A percentile compares a stretch with the other conserved stretches of the same genome.
phyloP scores from a whole-genome alignment of 30 jellyfish, hydroid and myxozoan species.

The Pseudorhiza aurosa region DNA sequence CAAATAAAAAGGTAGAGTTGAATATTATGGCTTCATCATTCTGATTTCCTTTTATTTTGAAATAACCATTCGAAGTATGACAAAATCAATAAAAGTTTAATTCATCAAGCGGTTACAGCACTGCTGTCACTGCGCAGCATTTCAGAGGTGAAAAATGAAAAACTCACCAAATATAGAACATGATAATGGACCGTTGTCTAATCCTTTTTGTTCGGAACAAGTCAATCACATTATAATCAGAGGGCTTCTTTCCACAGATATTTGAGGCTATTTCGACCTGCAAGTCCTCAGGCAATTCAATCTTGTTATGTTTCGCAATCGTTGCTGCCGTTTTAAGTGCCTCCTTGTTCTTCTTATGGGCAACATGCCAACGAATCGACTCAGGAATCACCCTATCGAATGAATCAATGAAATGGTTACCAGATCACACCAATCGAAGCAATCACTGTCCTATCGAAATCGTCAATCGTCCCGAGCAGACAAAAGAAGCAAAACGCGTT shows the following conservation, averaged over 20 bases:
- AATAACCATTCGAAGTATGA: no score
- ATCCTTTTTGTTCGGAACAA: slow-evolving; percentile 57
- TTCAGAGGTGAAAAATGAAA: no score
- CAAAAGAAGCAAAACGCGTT: no score
- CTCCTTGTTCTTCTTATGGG: slow-evolving; percentile 61
- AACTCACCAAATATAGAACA: slow-evolving; percentile 86
- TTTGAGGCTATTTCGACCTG: slow-evolving; percentile 47
- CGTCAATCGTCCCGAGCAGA: no score
- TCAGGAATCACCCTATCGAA: slow-evolving; percentile 77
- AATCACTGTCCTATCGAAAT: no score
- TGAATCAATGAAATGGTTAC: neutral
- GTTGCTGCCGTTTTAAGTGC: slow-evolving; percentile 58
- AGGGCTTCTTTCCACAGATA: slow-evolving; percentile 41
- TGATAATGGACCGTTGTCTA: slow-evolving; percentile 65
- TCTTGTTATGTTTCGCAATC: slow-evolving; percentile 57
- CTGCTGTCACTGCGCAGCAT: no score
- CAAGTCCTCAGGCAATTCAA: slow-evolving; percentile 55
- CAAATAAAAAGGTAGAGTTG: no score
- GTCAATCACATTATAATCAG: slow-evolving; percentile 58
- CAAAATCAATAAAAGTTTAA: no score
- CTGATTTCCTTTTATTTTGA: no score
- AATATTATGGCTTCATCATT: no score
- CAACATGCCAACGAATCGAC: slow-evolving; percentile 88
- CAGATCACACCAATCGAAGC: no score
- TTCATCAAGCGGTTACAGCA: no score